A percentile compares a stretch with the other conserved stretches of the same genome.
Evolutionary conservation across 2,797 vertebrate genomes (phyloP).

Genomic region (Halcyon chelicuti): DNA sequence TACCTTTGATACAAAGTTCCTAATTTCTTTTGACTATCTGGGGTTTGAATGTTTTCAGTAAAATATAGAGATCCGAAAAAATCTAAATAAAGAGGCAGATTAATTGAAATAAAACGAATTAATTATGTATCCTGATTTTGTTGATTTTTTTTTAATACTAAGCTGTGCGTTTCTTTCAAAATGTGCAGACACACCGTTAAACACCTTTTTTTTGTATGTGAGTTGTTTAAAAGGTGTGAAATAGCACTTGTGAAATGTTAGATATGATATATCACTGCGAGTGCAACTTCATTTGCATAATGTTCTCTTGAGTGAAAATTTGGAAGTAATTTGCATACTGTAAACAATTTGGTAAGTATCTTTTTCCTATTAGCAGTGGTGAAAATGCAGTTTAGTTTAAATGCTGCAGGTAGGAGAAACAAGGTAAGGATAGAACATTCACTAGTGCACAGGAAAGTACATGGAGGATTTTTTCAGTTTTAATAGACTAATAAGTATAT

Average conservation of each 20-base stretch:
- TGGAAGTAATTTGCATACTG: background rate
- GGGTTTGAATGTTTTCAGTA: background rate
- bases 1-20: background rate
- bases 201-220: background rate
- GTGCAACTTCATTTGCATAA: background rate
- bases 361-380: background rate
- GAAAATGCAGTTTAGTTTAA: background rate
- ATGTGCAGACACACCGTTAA: background rate
- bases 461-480: background rate
- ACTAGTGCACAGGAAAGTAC: background rate
- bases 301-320: conserved; percentile 17
- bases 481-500: background rate
- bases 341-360: background rate
- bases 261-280: background rate
- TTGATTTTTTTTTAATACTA: background rate
- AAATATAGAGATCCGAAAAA: background rate
- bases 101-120: background rate
- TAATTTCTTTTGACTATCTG: background rate
- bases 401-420: background rate
- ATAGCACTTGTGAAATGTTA: background rate
- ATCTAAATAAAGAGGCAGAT: background rate
- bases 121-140: background rate
- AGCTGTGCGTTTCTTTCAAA: background rate
- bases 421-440: background rate
- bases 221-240: background rate